phyloP scores from a whole-genome alignment of 2,113 vertebrate genomes.

The Rhinolophus sinicus region DNA sequence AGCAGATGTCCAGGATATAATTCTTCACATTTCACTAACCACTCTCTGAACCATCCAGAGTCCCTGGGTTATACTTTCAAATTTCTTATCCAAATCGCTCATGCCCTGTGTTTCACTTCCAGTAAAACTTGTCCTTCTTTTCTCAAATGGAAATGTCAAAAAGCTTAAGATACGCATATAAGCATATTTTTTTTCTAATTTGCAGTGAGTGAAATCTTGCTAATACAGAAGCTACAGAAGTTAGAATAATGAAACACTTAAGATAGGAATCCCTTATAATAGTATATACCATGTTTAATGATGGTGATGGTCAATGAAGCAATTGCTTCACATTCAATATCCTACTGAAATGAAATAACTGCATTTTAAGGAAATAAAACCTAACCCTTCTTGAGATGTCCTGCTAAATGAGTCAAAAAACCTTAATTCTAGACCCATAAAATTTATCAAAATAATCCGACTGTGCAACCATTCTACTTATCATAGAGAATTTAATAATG shows the following conservation, averaged over 20 bases:
- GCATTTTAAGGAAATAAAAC: slow-evolving; percentile 63
- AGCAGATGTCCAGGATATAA: neutral
- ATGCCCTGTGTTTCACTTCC: slow-evolving; percentile 22
- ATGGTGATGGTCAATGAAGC: slow-evolving; percentile 65
- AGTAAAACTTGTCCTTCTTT: slow-evolving; percentile 60
- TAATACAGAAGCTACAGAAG: slow-evolving; percentile 57
- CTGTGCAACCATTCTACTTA: slow-evolving; percentile 36
- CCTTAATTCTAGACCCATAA: slow-evolving; percentile 52
- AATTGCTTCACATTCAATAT: slow-evolving; percentile 54
- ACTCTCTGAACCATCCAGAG: slow-evolving; percentile 14
- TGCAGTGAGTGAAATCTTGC: slow-evolving; percentile 50
- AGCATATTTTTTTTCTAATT: neutral
- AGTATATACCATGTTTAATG: slow-evolving; percentile 47
- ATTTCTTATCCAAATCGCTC: slow-evolving; percentile 60
- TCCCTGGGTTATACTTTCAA: neutral
- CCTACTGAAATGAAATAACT: slow-evolving; percentile 54
- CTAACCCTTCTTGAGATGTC: slow-evolving; percentile 64
- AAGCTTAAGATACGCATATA: slow-evolving; percentile 49
- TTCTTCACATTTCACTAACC: neutral
- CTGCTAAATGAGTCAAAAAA: slow-evolving; percentile 79
- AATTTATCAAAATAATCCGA: slow-evolving; percentile 71
- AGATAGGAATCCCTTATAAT: slow-evolving; percentile 42
- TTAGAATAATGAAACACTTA: slow-evolving; percentile 54
- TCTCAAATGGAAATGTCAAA: slow-evolving; percentile 52
- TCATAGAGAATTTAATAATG: slow-evolving; percentile 19